A percentile compares a stretch with the other conserved stretches of the same genome.
phyloP scores from a whole-genome alignment of 1,140 invertebrate genomes.

The Frieseomelitta varia region DNA sequence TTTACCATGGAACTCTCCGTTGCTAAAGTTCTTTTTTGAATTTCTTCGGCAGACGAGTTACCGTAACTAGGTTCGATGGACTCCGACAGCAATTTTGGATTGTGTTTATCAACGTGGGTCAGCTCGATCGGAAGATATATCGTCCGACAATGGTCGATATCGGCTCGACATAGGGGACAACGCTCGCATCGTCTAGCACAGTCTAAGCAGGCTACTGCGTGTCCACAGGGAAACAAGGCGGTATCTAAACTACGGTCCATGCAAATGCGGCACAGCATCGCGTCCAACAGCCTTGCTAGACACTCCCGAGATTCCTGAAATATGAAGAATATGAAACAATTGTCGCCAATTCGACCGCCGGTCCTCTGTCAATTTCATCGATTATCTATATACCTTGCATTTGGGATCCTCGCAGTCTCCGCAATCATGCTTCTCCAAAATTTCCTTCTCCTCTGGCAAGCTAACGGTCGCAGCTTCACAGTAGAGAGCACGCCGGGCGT shows the following conservation, averaged over 20 bases:
- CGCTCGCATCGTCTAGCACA: constrained; percentile 88
- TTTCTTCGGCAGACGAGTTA: constrained; percentile 61
- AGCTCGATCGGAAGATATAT: constrained; percentile 87
- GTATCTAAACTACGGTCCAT: constrained; percentile 91
- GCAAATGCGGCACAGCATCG: constrained; percentile 91
- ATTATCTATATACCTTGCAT: constrained; percentile 74
- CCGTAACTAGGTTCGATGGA: constrained; percentile 55
- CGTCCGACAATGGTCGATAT: constrained; percentile 88
- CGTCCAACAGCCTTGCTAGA: constrained; percentile 85
- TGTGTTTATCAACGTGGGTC: constrained; percentile 77
- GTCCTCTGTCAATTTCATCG: background rate
- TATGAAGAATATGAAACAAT: constrained; percentile 42
- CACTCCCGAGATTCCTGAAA: constrained; percentile 84
- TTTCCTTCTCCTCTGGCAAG: constrained; percentile 75
- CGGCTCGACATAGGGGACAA: constrained; percentile 90
- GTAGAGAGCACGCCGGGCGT: constrained; percentile 89
- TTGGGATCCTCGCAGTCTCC: constrained; percentile 78
- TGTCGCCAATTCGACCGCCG: no score
- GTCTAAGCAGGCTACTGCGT: constrained; percentile 89
- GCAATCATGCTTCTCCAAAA: constrained; percentile 75
- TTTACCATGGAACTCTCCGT: constrained; percentile 63
- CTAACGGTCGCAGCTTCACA: constrained; percentile 77
- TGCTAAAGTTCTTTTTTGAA: constrained; percentile 59
- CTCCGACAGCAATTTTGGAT: constrained; percentile 68
- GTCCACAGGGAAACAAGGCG: constrained; percentile 91